Evolutionary conservation across 1,140 invertebrate species (phyloP), one percentile per base, ranked within the genome.

Genomic region (Drosophila sp.): DNA sequence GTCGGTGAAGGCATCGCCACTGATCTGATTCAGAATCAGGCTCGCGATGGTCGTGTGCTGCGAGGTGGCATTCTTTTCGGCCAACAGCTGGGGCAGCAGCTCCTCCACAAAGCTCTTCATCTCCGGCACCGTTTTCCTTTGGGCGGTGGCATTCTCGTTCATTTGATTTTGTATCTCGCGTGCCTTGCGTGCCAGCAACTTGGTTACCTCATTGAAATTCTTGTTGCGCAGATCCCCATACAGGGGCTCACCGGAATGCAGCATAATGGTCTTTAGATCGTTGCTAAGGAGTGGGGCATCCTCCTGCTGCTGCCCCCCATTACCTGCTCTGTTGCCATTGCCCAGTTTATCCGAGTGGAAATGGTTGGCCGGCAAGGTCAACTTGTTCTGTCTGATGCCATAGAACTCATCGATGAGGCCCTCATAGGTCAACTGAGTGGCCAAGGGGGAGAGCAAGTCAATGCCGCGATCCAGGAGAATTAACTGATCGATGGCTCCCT

Each of bases 341-440:
- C 96, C 95, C 70, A 96, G 94, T 0, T 92, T 93, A 50, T 93
- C 79, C 61, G 94, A 95, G 7, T 94, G 93, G 91, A 99, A 98
- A 90, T 96, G 97, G 76, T 97, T 95, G 0, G 96, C 95, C 33
- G 98, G 97, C 73, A 99, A 94, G 70, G 96, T 95, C 0, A 97
- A 96, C 66, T 96, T 96, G 58, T 95, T 93, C 67, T 92, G 93
- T 60, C 94, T 94, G 56, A 95, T 94, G 27, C 93, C 93, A 70
- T 92, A 94, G 41, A 94, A 89, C 74, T 94, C 94, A 79, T 94
- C 99, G 79, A 99, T 98, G 8, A 99, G 93, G 17, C 98, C 99
- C 93, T 99, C 98, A 91, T 99, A 99, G 0, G 98, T 99, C 17
- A 99, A 94, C 86, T 99, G 99, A 0, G 97, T 99, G 1, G 97